Percentiles rank a stretch among this genome's conserved stretches.
Conservation (phyloP, 2,888 invertebrate genomes). For the Opisthograptis luteolata region DNA sequence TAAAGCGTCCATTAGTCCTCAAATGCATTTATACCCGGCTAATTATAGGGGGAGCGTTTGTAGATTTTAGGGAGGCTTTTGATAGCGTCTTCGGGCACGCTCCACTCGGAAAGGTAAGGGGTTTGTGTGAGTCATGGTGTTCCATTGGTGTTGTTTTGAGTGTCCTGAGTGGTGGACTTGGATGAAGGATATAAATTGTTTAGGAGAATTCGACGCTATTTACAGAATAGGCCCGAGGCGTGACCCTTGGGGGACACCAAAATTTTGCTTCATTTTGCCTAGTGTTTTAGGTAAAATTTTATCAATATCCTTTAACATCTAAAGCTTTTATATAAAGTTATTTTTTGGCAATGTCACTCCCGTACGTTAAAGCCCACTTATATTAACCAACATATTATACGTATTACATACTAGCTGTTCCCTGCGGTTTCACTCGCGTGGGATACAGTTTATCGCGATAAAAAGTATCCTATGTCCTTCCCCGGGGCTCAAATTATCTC, state of each 20-base stretch:
- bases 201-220: neutral
- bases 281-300: neutral
- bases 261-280: neutral
- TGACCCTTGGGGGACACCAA: constrained; percentile 13
- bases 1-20: constrained; percentile 62
- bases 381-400: no score
- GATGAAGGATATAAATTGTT: neutral
- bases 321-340: no score
- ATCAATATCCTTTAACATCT: no score
- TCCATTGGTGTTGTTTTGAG: constrained; percentile 14
- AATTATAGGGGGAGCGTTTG: constrained; percentile 56
- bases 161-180: neutral
- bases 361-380: no score
- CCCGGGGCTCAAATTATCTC: no score
- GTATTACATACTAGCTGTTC: no score
- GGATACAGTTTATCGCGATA: no score
- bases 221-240: constrained; percentile 4
- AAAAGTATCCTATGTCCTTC: no score
- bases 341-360: no score
- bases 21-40: constrained; percentile 68
- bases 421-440: no score
- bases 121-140: constrained; percentile 32
- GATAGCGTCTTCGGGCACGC: constrained; percentile 19
- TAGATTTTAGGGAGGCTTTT: constrained; percentile 36
- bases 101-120: constrained; percentile 17